Evolutionary conservation across 2,113 vertebrate species (phyloP).

Genomic region (Corythoichthys haematopterus): DNA sequence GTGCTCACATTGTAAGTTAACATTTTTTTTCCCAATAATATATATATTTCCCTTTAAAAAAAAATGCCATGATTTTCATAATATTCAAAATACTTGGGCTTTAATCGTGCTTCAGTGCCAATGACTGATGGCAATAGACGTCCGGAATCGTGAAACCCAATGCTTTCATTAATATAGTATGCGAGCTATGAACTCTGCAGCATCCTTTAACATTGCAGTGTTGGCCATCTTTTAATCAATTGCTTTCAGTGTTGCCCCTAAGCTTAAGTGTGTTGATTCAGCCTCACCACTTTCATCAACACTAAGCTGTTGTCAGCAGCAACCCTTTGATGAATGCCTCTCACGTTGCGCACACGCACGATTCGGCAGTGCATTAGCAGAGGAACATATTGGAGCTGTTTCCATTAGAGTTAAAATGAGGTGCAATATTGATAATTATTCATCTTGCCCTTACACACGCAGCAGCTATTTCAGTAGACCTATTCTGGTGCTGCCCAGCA

Average conservation of each 20-base stretch:
- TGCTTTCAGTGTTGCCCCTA: background rate
- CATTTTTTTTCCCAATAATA: no score
- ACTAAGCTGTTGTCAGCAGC: background rate
- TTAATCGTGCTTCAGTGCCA: no score
- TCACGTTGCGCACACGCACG: background rate
- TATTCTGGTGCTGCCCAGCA: background rate
- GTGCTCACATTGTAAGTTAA: no score
- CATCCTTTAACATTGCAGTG: background rate
- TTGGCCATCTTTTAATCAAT: slow-evolving; percentile 1
- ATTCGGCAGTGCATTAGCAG: background rate
- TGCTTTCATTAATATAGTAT: background rate
- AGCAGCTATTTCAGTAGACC: no score
- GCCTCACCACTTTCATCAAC: slow-evolving; percentile 6
- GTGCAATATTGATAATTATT: background rate
- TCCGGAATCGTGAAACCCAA: background rate
- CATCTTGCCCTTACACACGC: background rate
- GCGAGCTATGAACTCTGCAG: background rate
- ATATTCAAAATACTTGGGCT: no score
- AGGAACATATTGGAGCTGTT: background rate
- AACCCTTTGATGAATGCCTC: slow-evolving; percentile 5
- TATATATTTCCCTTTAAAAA: no score
- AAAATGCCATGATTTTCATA: no score
- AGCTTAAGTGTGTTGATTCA: slow-evolving; percentile 7
- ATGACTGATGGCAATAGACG: no score
- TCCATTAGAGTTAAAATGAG: background rate